Percentiles rank a stretch among this genome's conserved stretches.
Conservation (phyloP, 2,113 vertebrate genomes). For the Cromileptes altivelis region DNA sequence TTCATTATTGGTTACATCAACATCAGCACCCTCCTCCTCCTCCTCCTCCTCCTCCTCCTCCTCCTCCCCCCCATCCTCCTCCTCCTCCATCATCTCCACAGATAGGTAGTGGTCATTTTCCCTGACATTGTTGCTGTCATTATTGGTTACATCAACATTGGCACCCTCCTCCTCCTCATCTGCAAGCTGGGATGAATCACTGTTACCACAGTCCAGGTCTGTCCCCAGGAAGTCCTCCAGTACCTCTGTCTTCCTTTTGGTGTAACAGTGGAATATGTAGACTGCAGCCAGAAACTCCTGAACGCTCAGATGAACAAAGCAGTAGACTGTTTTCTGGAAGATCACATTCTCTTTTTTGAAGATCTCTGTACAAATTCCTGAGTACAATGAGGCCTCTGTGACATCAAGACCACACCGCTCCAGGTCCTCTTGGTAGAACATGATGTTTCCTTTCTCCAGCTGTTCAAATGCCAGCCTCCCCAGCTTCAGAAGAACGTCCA, state of each 20-base stretch:
- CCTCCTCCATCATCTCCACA: too few relatives aligned
- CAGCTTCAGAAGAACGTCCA: too few relatives aligned
- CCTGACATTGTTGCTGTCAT: too few relatives aligned
- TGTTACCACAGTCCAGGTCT: too few relatives aligned
- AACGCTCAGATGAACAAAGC: slow-evolving; percentile 58
- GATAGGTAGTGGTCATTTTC: too few relatives aligned
- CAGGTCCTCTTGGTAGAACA: slow-evolving; percentile 65
- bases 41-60: too few relatives aligned
- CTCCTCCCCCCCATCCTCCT: too few relatives aligned
- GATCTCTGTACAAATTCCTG: slow-evolving; percentile 47
- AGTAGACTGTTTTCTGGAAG: slow-evolving; percentile 41
- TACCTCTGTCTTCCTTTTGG: background rate
- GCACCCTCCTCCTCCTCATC: background rate
- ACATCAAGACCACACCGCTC: slow-evolving; percentile 51
- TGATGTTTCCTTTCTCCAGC: too few relatives aligned
- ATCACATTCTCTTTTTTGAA: slow-evolving; percentile 46
- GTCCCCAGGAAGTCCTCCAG: background rate
- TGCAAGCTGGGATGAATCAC: too few relatives aligned
- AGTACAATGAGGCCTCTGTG: slow-evolving; percentile 33
- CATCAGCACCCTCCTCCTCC: background rate
- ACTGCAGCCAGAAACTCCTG: slow-evolving; percentile 58
- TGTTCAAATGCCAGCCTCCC: too few relatives aligned
- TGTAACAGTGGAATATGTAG: slow-evolving; percentile 23
- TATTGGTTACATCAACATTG: background rate
- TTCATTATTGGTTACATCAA: too few relatives aligned